Base-by-base conservation (phyloP, 2,888 invertebrate species). In the Troides helena region DNA sequence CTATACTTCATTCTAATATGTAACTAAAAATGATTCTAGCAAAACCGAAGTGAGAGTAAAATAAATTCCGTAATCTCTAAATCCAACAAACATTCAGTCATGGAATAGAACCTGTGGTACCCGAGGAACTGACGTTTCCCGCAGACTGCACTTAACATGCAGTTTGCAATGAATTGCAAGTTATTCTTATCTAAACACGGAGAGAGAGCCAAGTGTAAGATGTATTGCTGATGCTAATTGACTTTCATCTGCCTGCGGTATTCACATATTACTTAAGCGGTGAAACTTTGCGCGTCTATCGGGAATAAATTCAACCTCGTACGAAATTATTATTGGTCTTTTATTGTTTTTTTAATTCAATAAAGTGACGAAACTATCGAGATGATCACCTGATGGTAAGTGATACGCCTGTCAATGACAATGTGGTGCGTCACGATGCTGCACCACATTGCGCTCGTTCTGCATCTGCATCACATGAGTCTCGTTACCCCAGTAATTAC, bases 171-270 rank as follows among this genome's bases (percentile, higher is more conserved):
- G n/a, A 63, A 63, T 62, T 46, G 61, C 68, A 68, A 56, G 21
- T 23, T 23, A 17, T 61, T 67, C 50, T 25, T 50, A 61, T 67
- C 57, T 68, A 58, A 59, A 68, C 56, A 53, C n/a, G 21, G 53
- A 64, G 69, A 69, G 69, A 60, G 21, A 21, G 46, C 46, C 21
- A 1, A 1, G 53, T 53, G 10, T 12, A 25, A 65, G 56, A 65
- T 65, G 8, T 62, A 69, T 65, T 60, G 43, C 43, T 21, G 50
- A 65, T 65, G 64, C 53, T 69, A 69, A 69, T 69, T 69, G 60
- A 64, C 68, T 64, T 69, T 69, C 68, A 69, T 69, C 68, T 53
- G 64, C 39, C 56, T 53, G 10, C 23, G 36, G 68, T 64, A 69
- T 69, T 63, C 63, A 58, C 58, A 36, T 36, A 46, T 68, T 68